phyloP scores from a whole-genome alignment of 2,113 vertebrate genomes.

The Trichomycterus rosablanca region DNA sequence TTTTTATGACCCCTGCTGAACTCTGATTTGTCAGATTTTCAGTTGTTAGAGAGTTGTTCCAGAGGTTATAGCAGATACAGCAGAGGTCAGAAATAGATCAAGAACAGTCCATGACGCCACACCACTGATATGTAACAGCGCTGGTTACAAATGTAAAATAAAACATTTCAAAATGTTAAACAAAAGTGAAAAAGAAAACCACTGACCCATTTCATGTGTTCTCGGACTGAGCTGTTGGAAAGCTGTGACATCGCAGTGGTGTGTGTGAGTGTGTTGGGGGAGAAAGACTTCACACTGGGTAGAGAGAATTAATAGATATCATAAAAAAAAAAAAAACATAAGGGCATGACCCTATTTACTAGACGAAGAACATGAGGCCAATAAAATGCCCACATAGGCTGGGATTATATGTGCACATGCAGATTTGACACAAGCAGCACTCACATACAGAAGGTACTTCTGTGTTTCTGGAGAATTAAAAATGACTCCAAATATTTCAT shows the following conservation, averaged over 20 bases:
- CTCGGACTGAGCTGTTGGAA: constrained; percentile 71
- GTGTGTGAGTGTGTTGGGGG: constrained; percentile 64
- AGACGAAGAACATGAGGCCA: constrained; percentile 45
- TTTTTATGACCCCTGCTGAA: constrained; percentile 1
- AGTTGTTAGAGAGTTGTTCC: background rate
- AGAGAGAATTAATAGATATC: constrained; percentile 63
- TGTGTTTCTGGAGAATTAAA: too few species aligned
- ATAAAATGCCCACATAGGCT: too few species aligned
- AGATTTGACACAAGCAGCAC: too few species aligned
- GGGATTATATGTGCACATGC: too few species aligned
- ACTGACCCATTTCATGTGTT: constrained; percentile 80
- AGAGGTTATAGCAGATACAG: too few species aligned
- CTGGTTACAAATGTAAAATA: constrained; percentile 11
- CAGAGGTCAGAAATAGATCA: background rate
- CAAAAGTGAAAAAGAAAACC: constrained; percentile 49
- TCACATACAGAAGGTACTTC: too few species aligned
- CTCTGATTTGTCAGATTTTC: background rate
- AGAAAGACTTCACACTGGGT: constrained; percentile 63
- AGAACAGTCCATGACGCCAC: constrained; percentile 2
- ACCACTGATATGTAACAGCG: constrained; percentile 8
- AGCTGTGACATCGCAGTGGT: constrained; percentile 71
- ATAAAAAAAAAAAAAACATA: constrained; percentile 70
- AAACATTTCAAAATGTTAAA: constrained; percentile 22
- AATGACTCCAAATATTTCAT: too few species aligned
- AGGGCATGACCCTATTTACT: too few species aligned